These are phyloP conservation scores for Lithophane ornitopus DNA, from an alignment of 2,888 invertebrate genomes.

Conservation along the genomic window DNA sequence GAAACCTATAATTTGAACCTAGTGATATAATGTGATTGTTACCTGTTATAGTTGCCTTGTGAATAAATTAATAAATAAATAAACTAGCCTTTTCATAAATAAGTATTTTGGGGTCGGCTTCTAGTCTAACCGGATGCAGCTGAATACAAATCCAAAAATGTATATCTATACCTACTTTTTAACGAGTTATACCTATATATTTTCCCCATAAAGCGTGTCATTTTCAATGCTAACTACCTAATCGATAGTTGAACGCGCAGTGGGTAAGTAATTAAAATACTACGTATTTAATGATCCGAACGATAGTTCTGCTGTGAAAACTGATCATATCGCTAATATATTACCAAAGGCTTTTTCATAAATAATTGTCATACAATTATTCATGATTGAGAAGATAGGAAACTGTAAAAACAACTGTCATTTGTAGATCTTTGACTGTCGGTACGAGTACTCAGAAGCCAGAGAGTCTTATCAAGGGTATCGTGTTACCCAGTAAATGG, in stretches of 20 bases:
- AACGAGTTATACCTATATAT: background rate
- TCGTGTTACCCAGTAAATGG: too few relatives aligned
- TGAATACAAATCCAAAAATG: too few relatives aligned
- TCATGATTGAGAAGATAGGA: background rate
- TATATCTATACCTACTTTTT: background rate
- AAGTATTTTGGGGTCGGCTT: too few relatives aligned
- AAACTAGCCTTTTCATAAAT: too few relatives aligned
- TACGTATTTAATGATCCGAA: conserved; percentile 20
- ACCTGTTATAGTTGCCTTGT: too few relatives aligned
- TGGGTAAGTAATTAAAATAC: conserved; percentile 55
- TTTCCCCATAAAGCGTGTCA: conserved; percentile 11
- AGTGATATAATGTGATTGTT: too few relatives aligned
- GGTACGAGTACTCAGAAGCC: background rate
- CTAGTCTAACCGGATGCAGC: too few relatives aligned
- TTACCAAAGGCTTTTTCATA: background rate
- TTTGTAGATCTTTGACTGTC: background rate
- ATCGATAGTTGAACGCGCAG: conserved; percentile 46
- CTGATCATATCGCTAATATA: conserved; percentile 17
- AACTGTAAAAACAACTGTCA: background rate
- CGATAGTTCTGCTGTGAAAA: conserved; percentile 30
- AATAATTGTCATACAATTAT: background rate
- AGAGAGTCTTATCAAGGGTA: background rate
- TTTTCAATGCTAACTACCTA: conserved; percentile 30
- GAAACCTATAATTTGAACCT: too few relatives aligned
- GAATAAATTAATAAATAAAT: too few relatives aligned